Conservation (phyloP, 2,888 invertebrate species). For the Hipparchia semele region DNA sequence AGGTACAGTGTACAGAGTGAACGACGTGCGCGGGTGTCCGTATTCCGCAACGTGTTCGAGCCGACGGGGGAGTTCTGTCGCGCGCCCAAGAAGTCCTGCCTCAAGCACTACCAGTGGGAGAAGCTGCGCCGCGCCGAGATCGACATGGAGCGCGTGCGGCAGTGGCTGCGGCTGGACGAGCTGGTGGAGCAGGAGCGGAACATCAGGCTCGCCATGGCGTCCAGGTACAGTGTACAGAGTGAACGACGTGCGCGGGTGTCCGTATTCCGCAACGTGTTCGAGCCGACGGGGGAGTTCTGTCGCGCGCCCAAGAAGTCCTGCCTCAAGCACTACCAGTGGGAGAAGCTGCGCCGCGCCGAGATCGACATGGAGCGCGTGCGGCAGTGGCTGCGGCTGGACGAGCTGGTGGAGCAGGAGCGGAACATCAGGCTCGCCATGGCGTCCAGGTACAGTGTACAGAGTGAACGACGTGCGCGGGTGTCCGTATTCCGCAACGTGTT, state of each 20-base stretch:
- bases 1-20: too few relatives aligned
- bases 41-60: not conserved
- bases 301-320: conserved; percentile 93
- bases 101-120: conserved; percentile 97
- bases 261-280: not conserved
- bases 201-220: conserved; percentile 87
- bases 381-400: conserved; percentile 97
- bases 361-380: conserved; percentile 96
- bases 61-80: conserved; percentile 91
- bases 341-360: conserved; percentile 96
- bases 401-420: conserved; percentile 96
- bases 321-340: conserved; percentile 97
- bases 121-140: conserved; percentile 96
- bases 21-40: not conserved
- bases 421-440: conserved; percentile 89
- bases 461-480: not conserved
- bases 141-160: conserved; percentile 95
- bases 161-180: conserved; percentile 97
- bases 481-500: not conserved
- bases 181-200: conserved; percentile 96
- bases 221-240: conserved; percentile 55
- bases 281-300: not conserved
- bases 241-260: not conserved
- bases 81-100: conserved; percentile 94
- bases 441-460: conserved; percentile 58